Base-by-base conservation (phyloP, 1,140 invertebrate genomes). In the Papilio glaucus region DNA sequence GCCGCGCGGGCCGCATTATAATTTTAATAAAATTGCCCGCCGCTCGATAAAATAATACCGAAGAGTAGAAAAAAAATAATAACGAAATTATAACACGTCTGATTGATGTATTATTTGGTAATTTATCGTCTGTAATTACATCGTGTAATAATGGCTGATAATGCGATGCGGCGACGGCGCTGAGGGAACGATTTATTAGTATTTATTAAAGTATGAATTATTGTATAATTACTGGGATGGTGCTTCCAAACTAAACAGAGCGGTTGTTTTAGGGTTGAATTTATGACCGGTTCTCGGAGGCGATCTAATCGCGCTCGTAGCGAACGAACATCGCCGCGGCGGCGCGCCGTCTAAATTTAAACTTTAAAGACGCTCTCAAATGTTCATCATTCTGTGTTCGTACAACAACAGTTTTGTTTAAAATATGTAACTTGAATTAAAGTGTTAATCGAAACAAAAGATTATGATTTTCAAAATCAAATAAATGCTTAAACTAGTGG, bases 131-230 rank as follows among this genome's bases (percentile, higher is more conserved):
- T 85, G 84, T 92, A 92, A 92, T 92, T 90, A 92, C 88, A 91
- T 90, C 83, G 80, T 84, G 87, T 89, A 90, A 89, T 91, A 91
- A 90, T 89, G 86, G 84, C 80, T 73, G 85, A 90, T 91, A 91
- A 91, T 91, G 80, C 81, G 72, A 70, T 73, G 75, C 72, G 78
- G 38, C 74, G 72, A 69, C 74, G 80, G 79, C 72, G 77, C 84
- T 83, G 84, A 72, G 77, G 79, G 82, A 81, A 88, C 82, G 87
- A 91, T 91, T 91, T 92, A 92, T 90, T 89, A 90, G 83, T 91
- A 92, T 92, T 91, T 92, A 92, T 92, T 92, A 90, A 88, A 89
- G 87, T 91, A 90, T 92, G 87, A 92, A 91, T 92, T 92, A 92
- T 91, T 87, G 86, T 92, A 89, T 92, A 91, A 92, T 91, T 92